phyloP scores from a whole-genome alignment of 2,888 invertebrate genomes.

The Xylota segnis region DNA sequence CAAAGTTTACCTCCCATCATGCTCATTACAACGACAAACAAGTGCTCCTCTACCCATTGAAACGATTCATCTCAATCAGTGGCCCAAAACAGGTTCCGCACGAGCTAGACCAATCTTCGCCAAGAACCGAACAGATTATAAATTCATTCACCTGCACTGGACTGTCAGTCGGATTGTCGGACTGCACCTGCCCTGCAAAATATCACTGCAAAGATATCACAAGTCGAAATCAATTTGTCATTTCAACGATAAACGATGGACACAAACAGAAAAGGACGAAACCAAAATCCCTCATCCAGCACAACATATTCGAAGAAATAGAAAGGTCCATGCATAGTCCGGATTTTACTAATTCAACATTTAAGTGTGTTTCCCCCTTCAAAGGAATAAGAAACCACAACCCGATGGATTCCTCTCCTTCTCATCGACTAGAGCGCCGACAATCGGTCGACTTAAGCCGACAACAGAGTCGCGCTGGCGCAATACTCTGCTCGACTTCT shows the following conservation, averaged over 20 bases:
- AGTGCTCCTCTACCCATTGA: no score
- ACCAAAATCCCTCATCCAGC: constrained; percentile 1
- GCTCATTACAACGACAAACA: no score
- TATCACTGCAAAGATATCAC: constrained; percentile 9
- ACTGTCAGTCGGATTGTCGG: no score
- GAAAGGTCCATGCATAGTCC: not conserved
- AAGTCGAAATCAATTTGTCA: constrained; percentile 67
- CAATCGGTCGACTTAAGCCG: constrained; percentile 55
- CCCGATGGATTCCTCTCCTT: constrained; percentile 16
- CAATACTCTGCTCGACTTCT: constrained; percentile 17
- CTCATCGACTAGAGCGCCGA: constrained; percentile 44
- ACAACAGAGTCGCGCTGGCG: constrained; percentile 57
- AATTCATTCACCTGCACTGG: constrained; percentile 14
- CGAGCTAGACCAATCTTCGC: not conserved
- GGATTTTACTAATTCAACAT: not conserved
- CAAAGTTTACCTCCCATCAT: no score
- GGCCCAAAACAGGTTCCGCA: not conserved
- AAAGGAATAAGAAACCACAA: constrained; percentile 39
- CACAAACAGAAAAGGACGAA: constrained; percentile 1
- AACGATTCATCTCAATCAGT: not conserved
- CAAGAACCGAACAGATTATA: not conserved
- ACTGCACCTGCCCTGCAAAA: constrained; percentile 11
- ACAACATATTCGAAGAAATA: constrained; percentile 10
- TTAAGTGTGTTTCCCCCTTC: not conserved
- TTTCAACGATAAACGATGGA: constrained; percentile 35